Base-by-base conservation (phyloP, 2,797 vertebrate genomes). In the Acomys russatus region DNA sequence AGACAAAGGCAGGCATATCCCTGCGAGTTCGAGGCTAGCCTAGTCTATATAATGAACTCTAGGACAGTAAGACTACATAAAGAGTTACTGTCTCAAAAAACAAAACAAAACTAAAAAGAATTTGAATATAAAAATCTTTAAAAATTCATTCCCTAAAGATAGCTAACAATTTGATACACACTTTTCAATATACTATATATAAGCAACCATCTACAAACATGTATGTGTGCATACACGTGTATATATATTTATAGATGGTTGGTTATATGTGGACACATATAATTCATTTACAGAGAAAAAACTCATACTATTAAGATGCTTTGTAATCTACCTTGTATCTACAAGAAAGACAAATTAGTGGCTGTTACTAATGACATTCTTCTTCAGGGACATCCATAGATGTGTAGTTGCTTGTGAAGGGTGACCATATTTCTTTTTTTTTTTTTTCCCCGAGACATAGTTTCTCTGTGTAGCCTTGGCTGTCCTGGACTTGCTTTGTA, bases 371-470 rank as follows among this genome's bases (percentile, higher is more conserved):
- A 91, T 73, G 49, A 51, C 80, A 59, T 90, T 54, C 35, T 88
- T 77, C 68, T 91, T 84, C 80, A 35, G 28, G 76, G 91, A 87
- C 88, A 76, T 88, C 90, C n/a, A 76, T 0, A 86, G 30, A 94
- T 68, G 15, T 89, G 1, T 33, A 70, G 79, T 44, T 14, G 1
- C 51, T 71, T 88, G 54, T 89, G 30, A 92, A 91, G 64, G 28
- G 92, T 56, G 1, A 17, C 4, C 30, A 51, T 44, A 44, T 44
- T 93, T 94, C n/a, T n/a, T n/a, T n/a, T n/a, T n/a, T n/a, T n/a
- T n/a, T n/a, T n/a, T n/a, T n/a, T n/a, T n/a, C n/a, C n/a, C n/a
- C n/a, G n/a, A n/a, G n/a, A n/a, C n/a, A n/a, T n/a, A n/a, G n/a
- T n/a, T n/a, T n/a, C n/a, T n/a, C n/a, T n/a, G n/a, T n/a, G n/a